Evolutionary conservation across 2,797 vertebrate genomes (phyloP), one percentile per base, ranked within the genome.

Genomic region (Tympanoctomys barrerae): DNA sequence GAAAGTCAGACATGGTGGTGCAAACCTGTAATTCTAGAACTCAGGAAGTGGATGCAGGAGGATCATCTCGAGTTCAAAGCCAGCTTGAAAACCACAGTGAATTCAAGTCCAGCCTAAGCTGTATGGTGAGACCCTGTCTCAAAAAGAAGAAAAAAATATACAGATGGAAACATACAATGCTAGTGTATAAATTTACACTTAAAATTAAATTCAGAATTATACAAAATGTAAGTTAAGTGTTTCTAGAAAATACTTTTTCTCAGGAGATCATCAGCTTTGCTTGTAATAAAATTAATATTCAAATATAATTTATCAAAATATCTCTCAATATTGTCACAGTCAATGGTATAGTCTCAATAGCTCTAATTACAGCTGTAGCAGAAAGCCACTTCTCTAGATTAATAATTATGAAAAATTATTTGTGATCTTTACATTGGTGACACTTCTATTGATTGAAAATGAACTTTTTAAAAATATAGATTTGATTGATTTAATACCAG

Each of bases 371-470:
- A 88, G 22, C 42, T 78, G 14, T 1, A 61, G 21, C 2, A 31
- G 46, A 95, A 93, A 81, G 14, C 59, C 24, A 11, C 5, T 94
- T 89, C 70, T 89, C 24, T 9, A 46, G 71, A 64, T 89, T 59
- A 89, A 89, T 89, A 73, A 57, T 54, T 52, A n/a, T 84, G 22
- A 62, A 75, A 89, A 87, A 73, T 90, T 5, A 75, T 80, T 90
- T 90, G 49, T 61, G n/a, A 21, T 77, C 46, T 94, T 81, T 81
- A 33, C 46, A 5, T 64, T 84, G 22, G 13, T 81, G 75, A 91
- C 68, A 42, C 42, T 71, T 87, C 54, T 33, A 79, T n/a, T 91
- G 28, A 92, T 57, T 83, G 68, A 93, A 95, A 93, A 85, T 66
- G 14, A 82, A 33, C 61, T 82, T 94, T 22, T 21, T 71, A 21